Base-by-base conservation (phyloP, 2,888 invertebrate species). In the Cephonodes hylas region DNA sequence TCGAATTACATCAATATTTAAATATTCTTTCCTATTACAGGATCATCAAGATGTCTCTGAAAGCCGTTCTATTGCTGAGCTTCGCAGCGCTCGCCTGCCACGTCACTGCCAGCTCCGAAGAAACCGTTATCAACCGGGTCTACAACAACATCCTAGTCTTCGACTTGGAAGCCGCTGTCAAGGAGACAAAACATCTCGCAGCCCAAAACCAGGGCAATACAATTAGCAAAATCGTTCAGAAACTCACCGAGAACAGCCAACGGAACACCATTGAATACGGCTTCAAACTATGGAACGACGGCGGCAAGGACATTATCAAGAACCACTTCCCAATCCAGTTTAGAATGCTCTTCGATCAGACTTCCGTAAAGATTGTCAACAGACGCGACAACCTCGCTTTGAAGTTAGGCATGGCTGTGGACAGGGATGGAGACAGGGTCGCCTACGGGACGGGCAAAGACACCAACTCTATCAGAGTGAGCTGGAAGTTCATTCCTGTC, bases 231-330 rank as follows among this genome's bases (percentile, higher is more conserved):
- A 38, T 44, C 5, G 46, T 64, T 0, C 53, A 31, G 0, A 23
- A 34, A 3, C 58, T 64, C 2, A 22, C 65, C 6, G 31, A 31
- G 18, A 44, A 63, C 23, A 57, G 57, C n/a, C 60, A 62, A 20
- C 59, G 38, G 23, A 65, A 65, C 8, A 31, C 61, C 0, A 42
- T 61, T 15, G 63, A 46, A n/a, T 65, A 58, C 34, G 63, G 62
- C 10, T 64, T 62, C 59, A 59, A 63, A 48, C 58, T 65, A 20
- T 67, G 65, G 67, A 63, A 60, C 25, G 27, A 15, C 7, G 61
- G 60, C 13, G 60, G 58, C 0, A 59, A 64, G 31, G 34, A 57
- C 5, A 44, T 63, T 1, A 56, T 65, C 5, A 60, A 8, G 5
- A 53, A 64, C 7, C 46, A 56, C 42, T 67, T 67, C 31, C 67